Base-by-base conservation (phyloP, 2,888 invertebrate species). In the Pristionchus mayeri region DNA sequence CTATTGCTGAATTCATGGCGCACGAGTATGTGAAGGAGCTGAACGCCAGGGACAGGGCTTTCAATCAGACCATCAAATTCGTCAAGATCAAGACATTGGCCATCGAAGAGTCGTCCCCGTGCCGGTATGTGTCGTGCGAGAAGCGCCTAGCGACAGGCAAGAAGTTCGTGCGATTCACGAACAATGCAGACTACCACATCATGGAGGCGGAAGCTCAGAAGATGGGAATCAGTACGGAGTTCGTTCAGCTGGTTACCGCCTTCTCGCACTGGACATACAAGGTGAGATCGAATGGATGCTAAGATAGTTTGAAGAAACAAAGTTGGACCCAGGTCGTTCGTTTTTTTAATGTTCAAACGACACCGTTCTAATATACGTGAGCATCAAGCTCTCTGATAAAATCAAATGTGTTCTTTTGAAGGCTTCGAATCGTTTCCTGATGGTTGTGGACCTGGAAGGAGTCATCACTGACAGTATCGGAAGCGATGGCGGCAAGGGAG, bases 381-480 rank as follows among this genome's bases (percentile, higher is more conserved):
- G 54, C 54, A 7, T 21, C n/a, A n/a, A 54, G 21, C 9, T 54
- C 13, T 44, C 44, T 9, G 4, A 54, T 54, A 54, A 4, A 18
- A 18, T 16, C 4, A 30, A 63, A 30, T 34, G 27, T 34, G 13
- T 34, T 34, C 13, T 3, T 24, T 60, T 84, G 4, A 27, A 84
- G 84, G 84, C 44, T 30, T 37, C 76, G 3, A 71, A 71, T 3
- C 44, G 57, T 0, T 78, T 67, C 54, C 27, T 84, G 52, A 84
- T 84, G 84, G 75, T 84, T 40, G 84, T 84, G 11, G 84, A 84
- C 6, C 76, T 84, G 37, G 63, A 84, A 37, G 84, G 84, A 2
- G 50, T 84, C 78, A 57, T 84, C 40, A n/a, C 11, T 3, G n/a
- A n/a, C n/a, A 37, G 13, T 11, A 71, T 71, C 71, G 71, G n/a